These are phyloP conservation scores for Polypedilum pembai DNA, from an alignment of 1,140 invertebrate genomes.

Conservation along the genomic window DNA sequence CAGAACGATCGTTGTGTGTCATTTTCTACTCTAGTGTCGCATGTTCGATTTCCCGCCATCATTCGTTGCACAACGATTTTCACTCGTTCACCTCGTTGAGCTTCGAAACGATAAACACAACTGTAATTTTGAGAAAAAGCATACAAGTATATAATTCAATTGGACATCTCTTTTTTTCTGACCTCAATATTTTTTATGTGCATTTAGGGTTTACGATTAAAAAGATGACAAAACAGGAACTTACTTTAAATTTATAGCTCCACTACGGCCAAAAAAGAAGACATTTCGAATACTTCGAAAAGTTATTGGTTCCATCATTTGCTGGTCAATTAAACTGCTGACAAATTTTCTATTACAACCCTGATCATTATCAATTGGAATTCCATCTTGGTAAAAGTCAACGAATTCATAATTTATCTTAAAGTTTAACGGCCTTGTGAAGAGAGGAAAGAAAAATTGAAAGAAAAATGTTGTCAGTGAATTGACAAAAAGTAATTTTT, in stretches of 20 bases:
- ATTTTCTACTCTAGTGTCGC: slow-evolving; percentile 52
- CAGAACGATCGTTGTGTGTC: slow-evolving; percentile 65
- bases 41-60: slow-evolving; percentile 56
- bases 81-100: slow-evolving; percentile 66
- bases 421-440: slow-evolving; percentile 65
- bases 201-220: neutral
- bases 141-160: neutral
- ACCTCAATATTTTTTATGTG: neutral
- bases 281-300: slow-evolving; percentile 69
- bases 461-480: neutral
- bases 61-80: slow-evolving; percentile 59
- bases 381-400: slow-evolving; percentile 74
- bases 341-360: slow-evolving; percentile 50
- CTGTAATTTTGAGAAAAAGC: slow-evolving; percentile 46
- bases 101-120: slow-evolving; percentile 79
- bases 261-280: slow-evolving; percentile 78
- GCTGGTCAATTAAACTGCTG: slow-evolving; percentile 51
- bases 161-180: too few relatives aligned
- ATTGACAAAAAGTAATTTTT: neutral
- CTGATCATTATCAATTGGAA: slow-evolving; percentile 53
- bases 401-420: slow-evolving; percentile 84
- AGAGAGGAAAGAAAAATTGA: neutral
- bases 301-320: slow-evolving; percentile 45
- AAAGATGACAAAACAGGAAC: neutral
- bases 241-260: slow-evolving; percentile 69